These are phyloP conservation scores for Spilogale gracilis DNA, from an alignment of 2,113 vertebrate species.

Conservation along the genomic window DNA sequence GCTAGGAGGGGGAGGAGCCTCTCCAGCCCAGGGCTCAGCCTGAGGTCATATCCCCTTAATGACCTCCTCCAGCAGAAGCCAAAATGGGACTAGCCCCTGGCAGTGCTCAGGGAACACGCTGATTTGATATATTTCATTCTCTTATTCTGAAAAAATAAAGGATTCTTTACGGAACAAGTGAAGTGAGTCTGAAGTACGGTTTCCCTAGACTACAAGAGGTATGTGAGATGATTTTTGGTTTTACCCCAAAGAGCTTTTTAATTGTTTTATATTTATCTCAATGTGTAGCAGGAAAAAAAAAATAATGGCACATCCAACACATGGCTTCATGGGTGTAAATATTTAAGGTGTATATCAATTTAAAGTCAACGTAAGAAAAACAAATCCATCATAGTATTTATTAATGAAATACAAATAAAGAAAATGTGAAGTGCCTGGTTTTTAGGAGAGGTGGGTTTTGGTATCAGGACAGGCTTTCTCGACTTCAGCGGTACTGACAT, in stretches of 20 bases:
- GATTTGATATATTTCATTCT: not conserved
- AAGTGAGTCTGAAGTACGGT: not conserved
- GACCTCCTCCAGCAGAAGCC: not conserved
- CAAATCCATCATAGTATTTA: not conserved
- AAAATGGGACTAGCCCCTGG: not conserved
- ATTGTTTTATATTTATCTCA: not conserved
- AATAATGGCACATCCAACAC: not conserved
- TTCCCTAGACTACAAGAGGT: not conserved
- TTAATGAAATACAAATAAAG: not conserved
- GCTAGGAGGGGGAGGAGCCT: not conserved
- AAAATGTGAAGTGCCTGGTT: not conserved
- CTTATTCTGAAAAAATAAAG: not conserved
- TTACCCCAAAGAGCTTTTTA: not conserved
- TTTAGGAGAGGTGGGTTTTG: not conserved
- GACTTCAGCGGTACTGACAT: not conserved
- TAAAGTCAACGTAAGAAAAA: conserved; percentile 32
- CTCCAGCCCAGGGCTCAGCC: not conserved
- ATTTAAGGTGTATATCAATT: not conserved
- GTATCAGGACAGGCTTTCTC: not conserved
- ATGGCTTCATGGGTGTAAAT: not conserved
- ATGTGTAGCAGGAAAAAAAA: not conserved
- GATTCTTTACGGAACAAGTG: not conserved
- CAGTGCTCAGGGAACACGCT: not conserved
- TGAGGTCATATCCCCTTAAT: not conserved
- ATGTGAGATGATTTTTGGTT: not conserved